Conservation (phyloP, 2,888 invertebrate species). For the Aporophyla nigra region DNA sequence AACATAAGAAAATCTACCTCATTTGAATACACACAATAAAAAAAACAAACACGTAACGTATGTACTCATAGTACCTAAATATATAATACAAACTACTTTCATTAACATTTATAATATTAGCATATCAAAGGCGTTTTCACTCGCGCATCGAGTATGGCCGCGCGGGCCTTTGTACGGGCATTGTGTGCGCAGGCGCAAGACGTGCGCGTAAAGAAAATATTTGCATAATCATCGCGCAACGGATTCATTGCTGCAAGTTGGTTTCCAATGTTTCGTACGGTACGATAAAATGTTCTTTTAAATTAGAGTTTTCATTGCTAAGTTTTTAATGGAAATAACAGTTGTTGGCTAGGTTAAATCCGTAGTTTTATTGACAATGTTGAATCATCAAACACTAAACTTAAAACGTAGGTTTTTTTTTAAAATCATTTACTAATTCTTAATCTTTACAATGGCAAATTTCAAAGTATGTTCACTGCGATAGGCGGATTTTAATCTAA, state of each 20-base stretch:
- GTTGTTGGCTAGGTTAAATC: not conserved
- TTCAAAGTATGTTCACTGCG: not conserved
- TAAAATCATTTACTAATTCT: not conserved
- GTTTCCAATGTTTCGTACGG: slow-evolving; percentile 69
- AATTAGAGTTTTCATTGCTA: not conserved
- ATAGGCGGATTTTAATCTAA: not conserved
- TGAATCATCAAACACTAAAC: not conserved
- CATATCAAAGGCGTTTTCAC: slow-evolving; percentile 80
- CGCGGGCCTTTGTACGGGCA: slow-evolving; percentile 63
- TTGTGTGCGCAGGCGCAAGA: slow-evolving; percentile 72
- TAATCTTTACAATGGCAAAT: not conserved
- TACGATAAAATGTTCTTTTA: slow-evolving; percentile 60
- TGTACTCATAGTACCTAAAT: slow-evolving; percentile 20
- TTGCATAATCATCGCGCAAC: slow-evolving; percentile 85
- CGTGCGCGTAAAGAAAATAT: slow-evolving; percentile 77
- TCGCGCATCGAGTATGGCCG: slow-evolving; percentile 54
- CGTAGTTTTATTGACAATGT: not conserved
- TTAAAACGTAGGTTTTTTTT: not conserved
- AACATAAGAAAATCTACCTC: not conserved
- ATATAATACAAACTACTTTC: slow-evolving; percentile 63
- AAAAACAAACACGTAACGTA: slow-evolving; percentile 6
- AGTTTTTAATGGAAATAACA: not conserved
- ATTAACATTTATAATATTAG: slow-evolving; percentile 72
- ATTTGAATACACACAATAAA: not conserved
- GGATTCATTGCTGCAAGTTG: slow-evolving; percentile 70